Conservation (phyloP, 1,140 invertebrate genomes). For the Ips typographus region DNA sequence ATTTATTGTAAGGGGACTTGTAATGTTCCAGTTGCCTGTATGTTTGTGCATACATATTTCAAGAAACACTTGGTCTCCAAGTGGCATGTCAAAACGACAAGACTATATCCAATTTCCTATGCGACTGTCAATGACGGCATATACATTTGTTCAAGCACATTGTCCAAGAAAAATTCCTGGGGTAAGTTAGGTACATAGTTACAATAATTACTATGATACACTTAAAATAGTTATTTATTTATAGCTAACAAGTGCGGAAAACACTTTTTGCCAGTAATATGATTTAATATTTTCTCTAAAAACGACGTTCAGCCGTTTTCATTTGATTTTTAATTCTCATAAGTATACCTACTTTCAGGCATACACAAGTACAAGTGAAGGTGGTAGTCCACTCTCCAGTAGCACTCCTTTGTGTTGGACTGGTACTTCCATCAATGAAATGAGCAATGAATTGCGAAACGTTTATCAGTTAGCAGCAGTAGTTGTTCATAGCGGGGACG, state of each 20-base stretch:
- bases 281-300: no score
- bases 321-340: no score
- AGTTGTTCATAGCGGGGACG: conserved; percentile 86
- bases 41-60: conserved; percentile 87
- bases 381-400: conserved; percentile 49
- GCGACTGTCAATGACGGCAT: conserved; percentile 76
- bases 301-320: no score
- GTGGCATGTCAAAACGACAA: conserved; percentile 77
- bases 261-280: no score
- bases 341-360: conserved; percentile 33
- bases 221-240: no score
- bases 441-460: conserved; percentile 50
- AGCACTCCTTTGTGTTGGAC: conserved; percentile 48
- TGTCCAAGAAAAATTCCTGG: conserved; percentile 46
- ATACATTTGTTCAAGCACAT: conserved; percentile 65
- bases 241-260: no score
- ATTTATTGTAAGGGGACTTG: not conserved
- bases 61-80: conserved; percentile 78
- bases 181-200: conserved; percentile 32
- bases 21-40: conserved; percentile 64
- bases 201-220: not conserved
- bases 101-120: conserved; percentile 88
- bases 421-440: conserved; percentile 45
- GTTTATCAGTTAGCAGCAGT: conserved; percentile 78
- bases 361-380: conserved; percentile 51